Evolutionary conservation across 2,888 invertebrate species (phyloP).

Genomic region (Chorisops tibialis): DNA sequence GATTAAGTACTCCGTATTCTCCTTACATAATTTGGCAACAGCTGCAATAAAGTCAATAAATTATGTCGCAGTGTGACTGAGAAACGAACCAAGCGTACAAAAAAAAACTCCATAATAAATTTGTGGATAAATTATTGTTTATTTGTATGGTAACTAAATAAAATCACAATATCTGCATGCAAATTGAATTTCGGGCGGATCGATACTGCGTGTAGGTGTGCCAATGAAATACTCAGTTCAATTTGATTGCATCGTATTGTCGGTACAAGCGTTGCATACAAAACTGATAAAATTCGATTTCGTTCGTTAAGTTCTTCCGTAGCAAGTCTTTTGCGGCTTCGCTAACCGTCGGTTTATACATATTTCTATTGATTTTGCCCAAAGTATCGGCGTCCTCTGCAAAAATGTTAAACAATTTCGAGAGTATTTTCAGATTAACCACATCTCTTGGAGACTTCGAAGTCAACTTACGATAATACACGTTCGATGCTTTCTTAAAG

Average conservation of each 20-base stretch:
- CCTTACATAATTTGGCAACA: too few species aligned
- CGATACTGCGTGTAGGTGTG: not conserved
- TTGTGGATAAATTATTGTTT: not conserved
- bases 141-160: conserved; percentile 12
- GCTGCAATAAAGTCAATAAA: too few species aligned
- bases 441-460: not conserved
- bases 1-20: too few species aligned
- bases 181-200: too few species aligned
- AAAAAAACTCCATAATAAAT: too few species aligned
- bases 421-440: not conserved
- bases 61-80: too few species aligned
- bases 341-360: conserved; percentile 80
- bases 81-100: too few species aligned
- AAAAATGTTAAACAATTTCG: not conserved
- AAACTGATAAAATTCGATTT: conserved; percentile 89
- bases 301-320: conserved; percentile 76
- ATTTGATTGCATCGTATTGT: conserved; percentile 69
- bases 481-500: conserved; percentile 70
- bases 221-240: conserved; percentile 10
- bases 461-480: conserved; percentile 69
- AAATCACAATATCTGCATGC: conserved; percentile 5
- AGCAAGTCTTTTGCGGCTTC: conserved; percentile 80
- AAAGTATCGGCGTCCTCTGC: conserved; percentile 44
- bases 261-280: conserved; percentile 78
- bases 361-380: conserved; percentile 75